Conservation (phyloP, 2,888 invertebrate genomes). For the Zaprionus bogoriensis region DNA sequence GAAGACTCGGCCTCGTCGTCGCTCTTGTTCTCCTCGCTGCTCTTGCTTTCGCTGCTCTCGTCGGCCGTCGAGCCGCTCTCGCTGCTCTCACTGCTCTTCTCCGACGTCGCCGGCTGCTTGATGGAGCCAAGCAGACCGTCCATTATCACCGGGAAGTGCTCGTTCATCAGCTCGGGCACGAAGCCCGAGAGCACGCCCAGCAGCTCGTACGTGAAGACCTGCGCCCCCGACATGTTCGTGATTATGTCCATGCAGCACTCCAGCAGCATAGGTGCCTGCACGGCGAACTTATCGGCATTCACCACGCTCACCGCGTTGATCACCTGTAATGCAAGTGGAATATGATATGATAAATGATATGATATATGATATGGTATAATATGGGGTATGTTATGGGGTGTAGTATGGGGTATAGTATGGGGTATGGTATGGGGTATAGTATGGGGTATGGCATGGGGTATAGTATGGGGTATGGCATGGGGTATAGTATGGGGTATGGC, state of each 20-base stretch:
- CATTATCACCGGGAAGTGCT: constrained; percentile 11
- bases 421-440: too few relatives aligned
- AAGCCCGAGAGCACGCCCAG: constrained; percentile 12
- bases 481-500: too few relatives aligned
- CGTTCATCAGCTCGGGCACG: constrained; percentile 6
- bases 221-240: not conserved
- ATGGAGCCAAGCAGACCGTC: not conserved
- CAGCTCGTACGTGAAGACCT: constrained; percentile 14
- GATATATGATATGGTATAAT: not conserved
- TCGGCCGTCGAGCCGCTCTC: not conserved
- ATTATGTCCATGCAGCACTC: constrained; percentile 13
- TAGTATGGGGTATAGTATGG: too few relatives aligned
- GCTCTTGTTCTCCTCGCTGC: not conserved
- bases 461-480: too few relatives aligned
- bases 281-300: constrained; percentile 1
- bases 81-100: not conserved
- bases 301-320: constrained; percentile 7
- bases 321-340: too few relatives aligned
- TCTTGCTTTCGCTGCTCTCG: not conserved
- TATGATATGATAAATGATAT: not conserved
- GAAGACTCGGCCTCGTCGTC: not conserved
- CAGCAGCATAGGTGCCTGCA: not conserved
- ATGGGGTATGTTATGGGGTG: too few relatives aligned
- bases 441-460: too few relatives aligned
- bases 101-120: not conserved